phyloP scores from a whole-genome alignment of 1,140 invertebrate species.

The Cydia amplana region DNA sequence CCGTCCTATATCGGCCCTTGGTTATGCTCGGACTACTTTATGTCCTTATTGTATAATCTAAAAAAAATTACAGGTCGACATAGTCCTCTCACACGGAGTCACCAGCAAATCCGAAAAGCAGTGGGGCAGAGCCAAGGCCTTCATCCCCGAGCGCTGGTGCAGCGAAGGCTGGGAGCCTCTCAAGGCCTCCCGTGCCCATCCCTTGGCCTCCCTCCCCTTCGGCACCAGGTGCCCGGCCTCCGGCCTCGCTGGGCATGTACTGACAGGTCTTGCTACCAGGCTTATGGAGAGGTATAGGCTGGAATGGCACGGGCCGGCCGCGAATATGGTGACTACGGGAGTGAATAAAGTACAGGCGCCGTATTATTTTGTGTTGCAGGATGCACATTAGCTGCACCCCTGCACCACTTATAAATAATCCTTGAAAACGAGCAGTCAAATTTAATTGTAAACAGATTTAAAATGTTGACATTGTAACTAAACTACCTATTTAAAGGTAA shows the following conservation, averaged over 20 bases:
- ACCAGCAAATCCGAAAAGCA: constrained; percentile 64
- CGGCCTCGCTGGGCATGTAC: constrained; percentile 53
- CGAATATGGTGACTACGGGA: constrained; percentile 51
- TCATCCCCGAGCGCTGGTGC: constrained; percentile 70
- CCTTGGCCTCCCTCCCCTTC: constrained; percentile 58
- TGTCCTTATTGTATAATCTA: too few species aligned
- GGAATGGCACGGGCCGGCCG: constrained; percentile 68
- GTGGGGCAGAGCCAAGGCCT: constrained; percentile 63
- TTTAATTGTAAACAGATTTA: not conserved
- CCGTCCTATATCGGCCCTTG: too few species aligned
- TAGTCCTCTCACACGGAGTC: constrained; percentile 68
- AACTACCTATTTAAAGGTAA: too few species aligned
- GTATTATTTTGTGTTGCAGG: constrained; percentile 69
- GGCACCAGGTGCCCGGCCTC: constrained; percentile 61
- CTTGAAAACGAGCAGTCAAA: too few species aligned
- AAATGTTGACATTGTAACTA: too few species aligned
- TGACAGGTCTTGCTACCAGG: constrained; percentile 49
- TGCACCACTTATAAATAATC: not conserved
- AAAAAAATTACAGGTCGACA: constrained; percentile 69
- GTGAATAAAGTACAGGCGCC: constrained; percentile 66
- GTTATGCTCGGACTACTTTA: too few species aligned
- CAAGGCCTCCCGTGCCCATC: constrained; percentile 57
- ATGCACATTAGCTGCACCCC: constrained; percentile 47
- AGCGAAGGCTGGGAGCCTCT: constrained; percentile 61
- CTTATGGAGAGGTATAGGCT: constrained; percentile 64